Base-by-base conservation (phyloP, 92 coral and sea anemone species). In the Porites rus region DNA sequence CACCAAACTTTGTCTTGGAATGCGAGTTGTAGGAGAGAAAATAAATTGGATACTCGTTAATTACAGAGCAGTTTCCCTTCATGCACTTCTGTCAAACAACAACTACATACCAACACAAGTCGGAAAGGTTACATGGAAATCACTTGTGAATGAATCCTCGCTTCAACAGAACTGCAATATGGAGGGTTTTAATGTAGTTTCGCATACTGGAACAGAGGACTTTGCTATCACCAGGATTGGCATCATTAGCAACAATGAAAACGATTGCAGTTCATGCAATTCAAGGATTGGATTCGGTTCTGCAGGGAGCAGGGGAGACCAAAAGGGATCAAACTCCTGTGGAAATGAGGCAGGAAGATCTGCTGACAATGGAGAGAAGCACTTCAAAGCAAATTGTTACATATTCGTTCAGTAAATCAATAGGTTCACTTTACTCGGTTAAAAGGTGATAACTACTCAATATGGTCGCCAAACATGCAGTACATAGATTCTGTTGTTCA, bases 1-100 rank as follows among this genome's bases (percentile, higher is more conserved):
- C 51, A 66, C 84, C 19, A 77, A 86, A 38, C 25, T 86, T 12
- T 86, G 89, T 51, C 89, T 86, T 66, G 89, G 89, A 20, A 86
- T 86, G 89, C 59, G 51, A 20, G 72, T 50, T 17, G 66, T 50
- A 21, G 58, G 50, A 13, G 43, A 52, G 21, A 17, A 19, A 46
- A 82, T 69, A 20, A 56, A 63, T 12, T 71, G 86, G 86, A 4
- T 82, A n/a, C 1, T 38, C 11, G 14, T 82, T 43, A 16, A 14
- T 20, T 8, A 72, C 13, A 8, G 12, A 3, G 79, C 86, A 28
- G 8, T 1, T 56, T 82, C 86, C 7, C 18, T 82, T 1, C 69
- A 82, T 20, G 20, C 69, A 3, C 79, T 74, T 0, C 53, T 74
- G 54, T 69, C 75, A 65, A 53, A 67, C 58, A 59, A 25, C 31